phyloP scores from a whole-genome alignment of 35 echinoderm and acorn worm genomes.

The Stichopus chloronotus region DNA sequence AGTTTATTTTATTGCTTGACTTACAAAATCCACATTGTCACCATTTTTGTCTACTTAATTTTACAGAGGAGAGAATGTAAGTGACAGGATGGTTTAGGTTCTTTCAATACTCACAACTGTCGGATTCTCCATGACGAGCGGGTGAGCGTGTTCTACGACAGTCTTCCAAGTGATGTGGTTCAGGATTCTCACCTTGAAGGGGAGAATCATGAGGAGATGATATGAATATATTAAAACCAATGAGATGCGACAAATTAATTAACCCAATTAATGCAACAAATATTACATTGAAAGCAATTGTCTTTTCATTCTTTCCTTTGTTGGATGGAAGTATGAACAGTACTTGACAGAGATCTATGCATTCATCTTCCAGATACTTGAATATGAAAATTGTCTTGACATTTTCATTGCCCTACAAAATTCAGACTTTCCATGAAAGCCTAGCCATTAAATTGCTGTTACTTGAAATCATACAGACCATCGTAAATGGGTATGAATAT shows the following conservation, averaged over 20 bases:
- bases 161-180: conserved; percentile 99
- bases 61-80: no score
- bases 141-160: conserved; percentile 86
- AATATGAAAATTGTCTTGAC: no score
- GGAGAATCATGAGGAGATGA: neutral
- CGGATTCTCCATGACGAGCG: conserved; percentile 66
- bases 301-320: neutral
- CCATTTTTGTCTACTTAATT: neutral
- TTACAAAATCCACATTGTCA: neutral
- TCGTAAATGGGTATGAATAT: no score
- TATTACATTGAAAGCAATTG: neutral
- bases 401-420: no score
- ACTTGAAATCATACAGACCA: no score
- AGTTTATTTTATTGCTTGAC: neutral
- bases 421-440: no score
- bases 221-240: neutral
- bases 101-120: conserved; percentile 76
- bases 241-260: neutral
- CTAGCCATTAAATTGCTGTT: no score
- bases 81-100: no score
- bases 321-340: no score
- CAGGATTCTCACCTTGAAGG: conserved; percentile 78
- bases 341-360: no score
- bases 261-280: no score
- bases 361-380: no score